Evolutionary conservation across 92 coral and sea anemone genomes (phyloP).

Genomic region (Anthopleura xanthogrammica): DNA sequence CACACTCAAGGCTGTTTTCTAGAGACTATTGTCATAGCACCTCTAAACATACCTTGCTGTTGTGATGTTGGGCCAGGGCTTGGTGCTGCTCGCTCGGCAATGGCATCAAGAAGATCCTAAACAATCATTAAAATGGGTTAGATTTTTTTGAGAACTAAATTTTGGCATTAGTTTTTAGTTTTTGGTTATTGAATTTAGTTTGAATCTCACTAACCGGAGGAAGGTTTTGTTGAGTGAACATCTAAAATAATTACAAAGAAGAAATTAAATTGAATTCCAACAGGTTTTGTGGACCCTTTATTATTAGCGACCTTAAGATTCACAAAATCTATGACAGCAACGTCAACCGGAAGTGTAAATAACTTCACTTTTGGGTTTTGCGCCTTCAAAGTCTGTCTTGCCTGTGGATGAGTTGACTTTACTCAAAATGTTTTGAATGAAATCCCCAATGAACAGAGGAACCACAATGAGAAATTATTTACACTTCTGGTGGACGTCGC

Average conservation of each 20-base stretch:
- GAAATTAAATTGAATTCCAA: not conserved
- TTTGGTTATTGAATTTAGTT: not conserved
- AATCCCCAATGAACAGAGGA: too few relatives aligned
- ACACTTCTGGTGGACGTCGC: too few relatives aligned
- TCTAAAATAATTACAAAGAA: conserved; percentile 1
- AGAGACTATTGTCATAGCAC: too few relatives aligned
- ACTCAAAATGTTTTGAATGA: too few relatives aligned
- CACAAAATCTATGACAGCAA: too few relatives aligned
- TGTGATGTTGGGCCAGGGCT: conserved; percentile 60
- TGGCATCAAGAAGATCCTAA: conserved; percentile 89
- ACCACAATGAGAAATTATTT: too few relatives aligned
- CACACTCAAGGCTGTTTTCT: not conserved
- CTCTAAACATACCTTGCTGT: conserved; percentile 22
- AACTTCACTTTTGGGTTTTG: too few relatives aligned
- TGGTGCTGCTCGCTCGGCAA: conserved; percentile 88
- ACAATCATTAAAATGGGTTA: not conserved
- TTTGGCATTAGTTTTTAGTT: not conserved
- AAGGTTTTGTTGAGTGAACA: conserved; percentile 6
- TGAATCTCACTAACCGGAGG: conserved; percentile 10
- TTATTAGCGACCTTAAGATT: not conserved
- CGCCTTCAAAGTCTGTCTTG: too few relatives aligned
- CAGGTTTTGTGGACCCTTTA: not conserved
- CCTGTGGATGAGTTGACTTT: too few relatives aligned
- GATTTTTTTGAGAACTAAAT: not conserved
- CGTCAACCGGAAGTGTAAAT: too few relatives aligned